Percentiles rank a stretch among this genome's conserved stretches.
Conservation (phyloP, 2,888 invertebrate species). For the Achlya flavicornis region DNA sequence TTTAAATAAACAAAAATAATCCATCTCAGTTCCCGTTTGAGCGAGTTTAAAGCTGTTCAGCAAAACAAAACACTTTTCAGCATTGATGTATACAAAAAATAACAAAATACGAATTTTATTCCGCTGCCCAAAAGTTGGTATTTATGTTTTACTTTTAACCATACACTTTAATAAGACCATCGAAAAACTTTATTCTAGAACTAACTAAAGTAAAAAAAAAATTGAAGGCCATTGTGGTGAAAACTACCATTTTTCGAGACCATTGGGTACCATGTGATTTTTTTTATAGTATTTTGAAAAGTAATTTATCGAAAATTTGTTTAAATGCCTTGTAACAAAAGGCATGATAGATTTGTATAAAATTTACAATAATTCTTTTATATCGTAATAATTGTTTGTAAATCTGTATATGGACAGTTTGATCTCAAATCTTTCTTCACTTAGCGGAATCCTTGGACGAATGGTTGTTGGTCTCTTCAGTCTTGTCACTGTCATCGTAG, state of each 20-base stretch:
- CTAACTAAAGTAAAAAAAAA: conserved; percentile 51
- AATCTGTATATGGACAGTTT: conserved; percentile 18
- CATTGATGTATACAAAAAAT: conserved; percentile 8
- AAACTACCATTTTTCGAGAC: conserved; percentile 29
- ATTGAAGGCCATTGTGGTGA: conserved; percentile 67
- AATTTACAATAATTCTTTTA: background rate
- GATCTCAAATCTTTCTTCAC: conserved; percentile 50
- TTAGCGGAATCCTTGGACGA: conserved; percentile 79
- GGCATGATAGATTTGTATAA: conserved; percentile 14
- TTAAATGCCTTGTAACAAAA: background rate
- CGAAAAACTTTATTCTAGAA: conserved; percentile 46
- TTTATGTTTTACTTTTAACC: background rate
- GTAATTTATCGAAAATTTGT: conserved; percentile 3
- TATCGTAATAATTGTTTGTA: conserved; percentile 6
- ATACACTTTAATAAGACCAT: conserved; percentile 10
- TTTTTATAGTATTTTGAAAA: conserved; percentile 13
- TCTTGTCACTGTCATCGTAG: conserved; percentile 86
- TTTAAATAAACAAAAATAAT: conserved; percentile 53
- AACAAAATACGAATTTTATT: background rate
- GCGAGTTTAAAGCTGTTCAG: conserved; percentile 66
- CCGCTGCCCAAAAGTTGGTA: background rate
- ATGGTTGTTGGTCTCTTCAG: conserved; percentile 83
- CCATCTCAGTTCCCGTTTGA: conserved; percentile 56
- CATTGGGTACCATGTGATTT: conserved; percentile 15
- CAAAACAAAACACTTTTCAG: conserved; percentile 34